Percentiles rank a stretch among this genome's conserved stretches.
Conservation (phyloP, 2,888 invertebrate genomes). For the Macropis europaea region DNA sequence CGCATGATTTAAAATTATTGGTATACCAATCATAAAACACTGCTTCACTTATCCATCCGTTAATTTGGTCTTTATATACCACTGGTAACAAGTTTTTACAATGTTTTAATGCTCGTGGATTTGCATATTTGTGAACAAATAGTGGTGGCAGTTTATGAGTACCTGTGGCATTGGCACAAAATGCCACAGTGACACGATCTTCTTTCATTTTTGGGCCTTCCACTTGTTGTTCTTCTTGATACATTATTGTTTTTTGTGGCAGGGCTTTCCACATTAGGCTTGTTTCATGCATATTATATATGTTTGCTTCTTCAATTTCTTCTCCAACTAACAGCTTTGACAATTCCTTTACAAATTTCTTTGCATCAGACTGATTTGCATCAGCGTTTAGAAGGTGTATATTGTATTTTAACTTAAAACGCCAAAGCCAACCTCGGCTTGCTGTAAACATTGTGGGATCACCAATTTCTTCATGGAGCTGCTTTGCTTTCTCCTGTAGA, state of each 20-base stretch:
- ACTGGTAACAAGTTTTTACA: neutral
- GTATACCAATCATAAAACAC: conserved; percentile 5
- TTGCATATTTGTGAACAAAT: neutral
- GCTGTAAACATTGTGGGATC: neutral
- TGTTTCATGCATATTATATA: conserved; percentile 24
- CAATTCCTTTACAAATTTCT: neutral
- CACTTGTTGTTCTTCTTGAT: neutral
- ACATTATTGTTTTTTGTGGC: neutral
- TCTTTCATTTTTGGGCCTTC: neutral
- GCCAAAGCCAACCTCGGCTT: conserved; percentile 2
- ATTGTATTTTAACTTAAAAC: conserved; percentile 4
- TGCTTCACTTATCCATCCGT: neutral
- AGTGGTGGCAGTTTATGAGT: conserved; percentile 2
- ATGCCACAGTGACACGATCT: conserved; percentile 1
- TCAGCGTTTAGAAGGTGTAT: neutral
- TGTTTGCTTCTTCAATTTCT: neutral
- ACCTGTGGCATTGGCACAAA: conserved; percentile 9
- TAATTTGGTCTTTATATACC: neutral
- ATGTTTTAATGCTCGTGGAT: neutral
- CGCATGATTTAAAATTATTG: conserved; percentile 4
- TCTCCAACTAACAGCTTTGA: neutral
- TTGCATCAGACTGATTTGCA: neutral
- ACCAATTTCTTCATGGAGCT: conserved; percentile 10
- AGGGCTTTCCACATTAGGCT: conserved; percentile 15
- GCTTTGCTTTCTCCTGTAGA: neutral